Percentiles rank a stretch among this genome's conserved stretches.
These are phyloP conservation scores for Phania funesta DNA, from an alignment of 2,888 invertebrate genomes.

Conservation along the genomic window DNA sequence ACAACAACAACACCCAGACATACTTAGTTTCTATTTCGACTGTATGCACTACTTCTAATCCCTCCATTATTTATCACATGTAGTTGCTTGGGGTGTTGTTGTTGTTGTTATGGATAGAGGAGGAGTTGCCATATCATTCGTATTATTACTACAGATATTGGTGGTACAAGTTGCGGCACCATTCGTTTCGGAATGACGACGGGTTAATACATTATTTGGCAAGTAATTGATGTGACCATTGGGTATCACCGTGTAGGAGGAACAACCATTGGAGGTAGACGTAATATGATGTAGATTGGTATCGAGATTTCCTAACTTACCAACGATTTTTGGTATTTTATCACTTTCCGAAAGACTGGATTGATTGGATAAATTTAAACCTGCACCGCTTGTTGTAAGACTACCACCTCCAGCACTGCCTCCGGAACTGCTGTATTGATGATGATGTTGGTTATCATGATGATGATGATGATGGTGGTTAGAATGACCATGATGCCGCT, in stretches of 20 bases:
- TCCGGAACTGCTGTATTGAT: background rate
- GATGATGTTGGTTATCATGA: conserved; percentile 37
- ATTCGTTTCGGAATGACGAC: conserved; percentile 77
- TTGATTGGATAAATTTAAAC: conserved; percentile 61
- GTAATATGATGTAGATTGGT: conserved; percentile 69
- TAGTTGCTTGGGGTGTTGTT: conserved; percentile 36
- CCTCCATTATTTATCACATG: conserved; percentile 68
- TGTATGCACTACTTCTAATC: background rate
- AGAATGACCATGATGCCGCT: conserved; percentile 45
- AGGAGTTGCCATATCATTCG: conserved; percentile 52
- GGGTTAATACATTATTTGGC: conserved; percentile 71
- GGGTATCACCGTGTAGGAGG: conserved; percentile 70
- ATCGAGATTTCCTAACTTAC: conserved; percentile 78
- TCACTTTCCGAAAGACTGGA: conserved; percentile 76
- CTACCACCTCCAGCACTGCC: conserved; percentile 70
- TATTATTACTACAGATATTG: conserved; percentile 40
- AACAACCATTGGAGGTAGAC: conserved; percentile 57
- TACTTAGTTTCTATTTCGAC: background rate
- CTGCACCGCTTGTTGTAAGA: conserved; percentile 68
- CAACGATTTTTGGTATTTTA: conserved; percentile 81
- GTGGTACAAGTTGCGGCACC: conserved; percentile 65
- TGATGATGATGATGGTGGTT: conserved; percentile 20
- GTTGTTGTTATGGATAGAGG: conserved; percentile 2
- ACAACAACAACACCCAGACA: background rate
- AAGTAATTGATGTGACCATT: conserved; percentile 70